phyloP scores from a whole-genome alignment of 1,140 invertebrate species.

The Eurosta solidaginis region DNA sequence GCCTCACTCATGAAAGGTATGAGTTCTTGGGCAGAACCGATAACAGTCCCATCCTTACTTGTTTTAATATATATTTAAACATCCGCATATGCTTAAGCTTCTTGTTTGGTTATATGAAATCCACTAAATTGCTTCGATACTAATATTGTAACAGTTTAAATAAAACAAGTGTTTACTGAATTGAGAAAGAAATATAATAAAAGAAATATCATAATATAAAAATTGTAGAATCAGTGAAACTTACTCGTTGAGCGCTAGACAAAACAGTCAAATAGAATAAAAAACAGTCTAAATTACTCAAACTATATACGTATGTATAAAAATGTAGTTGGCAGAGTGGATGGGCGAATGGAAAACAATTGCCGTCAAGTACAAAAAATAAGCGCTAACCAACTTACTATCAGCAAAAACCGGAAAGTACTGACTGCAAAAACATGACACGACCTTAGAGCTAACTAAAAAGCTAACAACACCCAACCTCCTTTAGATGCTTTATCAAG shows the following conservation, averaged over 20 bases:
- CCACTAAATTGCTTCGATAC: no score
- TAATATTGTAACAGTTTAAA: background rate
- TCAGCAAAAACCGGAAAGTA: constrained; percentile 6
- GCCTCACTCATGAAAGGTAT: no score
- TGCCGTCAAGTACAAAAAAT: background rate
- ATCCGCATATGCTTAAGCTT: no score
- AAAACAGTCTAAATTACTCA: no score
- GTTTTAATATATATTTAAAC: no score
- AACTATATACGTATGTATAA: no score
- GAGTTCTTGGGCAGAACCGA: no score
- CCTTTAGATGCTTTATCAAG: background rate
- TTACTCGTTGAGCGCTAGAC: background rate
- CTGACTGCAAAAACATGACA: constrained; percentile 10
- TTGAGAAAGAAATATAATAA: background rate
- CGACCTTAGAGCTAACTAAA: constrained; percentile 1
- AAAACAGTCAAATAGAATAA: background rate
- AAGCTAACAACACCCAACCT: background rate
- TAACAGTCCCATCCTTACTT: no score
- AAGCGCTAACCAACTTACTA: background rate
- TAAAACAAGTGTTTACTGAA: background rate
- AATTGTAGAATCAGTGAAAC: background rate
- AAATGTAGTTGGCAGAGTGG: background rate
- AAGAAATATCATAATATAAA: background rate
- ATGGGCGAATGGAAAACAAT: background rate
- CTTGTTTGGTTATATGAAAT: no score